Base-by-base conservation (phyloP, 1,140 invertebrate species). In the Lucilia cuprina region DNA sequence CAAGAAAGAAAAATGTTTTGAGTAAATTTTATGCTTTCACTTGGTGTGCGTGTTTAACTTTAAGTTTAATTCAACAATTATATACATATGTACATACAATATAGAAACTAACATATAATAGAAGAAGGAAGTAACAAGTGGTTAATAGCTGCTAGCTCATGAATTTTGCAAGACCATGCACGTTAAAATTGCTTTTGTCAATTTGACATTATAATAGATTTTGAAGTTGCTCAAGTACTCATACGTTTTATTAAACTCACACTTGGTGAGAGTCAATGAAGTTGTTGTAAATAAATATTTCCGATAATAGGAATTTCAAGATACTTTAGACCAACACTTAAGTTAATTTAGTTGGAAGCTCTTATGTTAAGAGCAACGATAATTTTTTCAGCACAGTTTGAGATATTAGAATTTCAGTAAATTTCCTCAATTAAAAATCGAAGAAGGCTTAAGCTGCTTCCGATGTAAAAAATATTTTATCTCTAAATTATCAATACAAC, bases 161-260 rank as follows among this genome's bases (percentile, higher is more conserved):
- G 21, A 70, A n/a, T n/a, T 70, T 70, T 70, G 65, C 65, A 70
- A 19, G 21, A n/a, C 65, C 21, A 70, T 70, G 65, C 65, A 70
- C 65, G 65, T 70, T 70, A 55, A 83, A 83, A 83, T 83, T 83
- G 82, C 19, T 65, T 83, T 83, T 74, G 82, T 83, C 82, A 74
- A 83, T 83, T 83, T 83, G 82, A 83, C 82, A 83, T 65, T 65
- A 65, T 83, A 83, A 83, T 83, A 83, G 82, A 83, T 83, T 83
- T 83, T 70, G 82, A 35, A 83, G 21, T 74, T 83, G 77, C 19
- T 49, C 41, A 80, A 80, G 47, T 80, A 19, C 47, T 50, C 77
- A 80, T 80, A 80, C 41, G 77, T 80, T 70, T 70, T 70, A 5
- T 70, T 21, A 49, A n/a, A 13, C n/a, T 25, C 77, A 80, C 41